Evolutionary conservation across 2,888 invertebrate species (phyloP).

Genomic region (Drosophila paracracens): DNA sequence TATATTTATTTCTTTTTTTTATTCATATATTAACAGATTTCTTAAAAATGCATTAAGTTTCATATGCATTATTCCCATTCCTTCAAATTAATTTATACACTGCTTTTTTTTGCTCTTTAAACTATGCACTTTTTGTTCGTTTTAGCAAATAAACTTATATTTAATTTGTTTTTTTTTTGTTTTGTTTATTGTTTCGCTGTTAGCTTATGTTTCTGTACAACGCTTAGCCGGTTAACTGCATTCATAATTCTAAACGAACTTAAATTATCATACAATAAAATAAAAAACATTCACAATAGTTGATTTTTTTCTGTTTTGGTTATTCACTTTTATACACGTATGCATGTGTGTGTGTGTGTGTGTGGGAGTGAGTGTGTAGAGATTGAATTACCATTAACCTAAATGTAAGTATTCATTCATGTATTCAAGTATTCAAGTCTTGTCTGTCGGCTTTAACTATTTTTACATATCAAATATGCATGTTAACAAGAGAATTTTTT

Average conservation of each 20-base stretch:
- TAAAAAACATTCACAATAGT: constrained; percentile 68
- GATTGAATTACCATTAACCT: constrained; percentile 62
- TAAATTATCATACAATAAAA: constrained; percentile 40
- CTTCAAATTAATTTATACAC: constrained; percentile 65
- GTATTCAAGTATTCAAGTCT: constrained; percentile 67
- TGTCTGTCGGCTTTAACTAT: constrained; percentile 59
- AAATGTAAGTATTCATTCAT: constrained; percentile 26
- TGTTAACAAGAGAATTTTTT: constrained; percentile 49
- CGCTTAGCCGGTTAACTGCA: constrained; percentile 20
- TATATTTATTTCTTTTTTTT: constrained; percentile 61
- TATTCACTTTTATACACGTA: constrained; percentile 24
- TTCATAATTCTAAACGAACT: constrained; percentile 41
- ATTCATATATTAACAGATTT: constrained; percentile 84
- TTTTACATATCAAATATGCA: constrained; percentile 36
- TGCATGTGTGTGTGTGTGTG: constrained; percentile 20
- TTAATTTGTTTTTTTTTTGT: constrained; percentile 17
- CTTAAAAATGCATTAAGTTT: constrained; percentile 82
- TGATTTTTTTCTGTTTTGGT: constrained; percentile 26
- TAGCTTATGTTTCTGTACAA: constrained; percentile 42
- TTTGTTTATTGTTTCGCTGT: constrained; percentile 42
- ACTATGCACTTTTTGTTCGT: constrained; percentile 35
- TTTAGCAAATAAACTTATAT: constrained; percentile 66
- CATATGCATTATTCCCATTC: constrained; percentile 67
- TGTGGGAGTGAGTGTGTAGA: constrained; percentile 35
- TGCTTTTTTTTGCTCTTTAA: constrained; percentile 35